Evolutionary conservation across 2,113 vertebrate genomes (phyloP).

Genomic region (Ivindomyrus marchei): DNA sequence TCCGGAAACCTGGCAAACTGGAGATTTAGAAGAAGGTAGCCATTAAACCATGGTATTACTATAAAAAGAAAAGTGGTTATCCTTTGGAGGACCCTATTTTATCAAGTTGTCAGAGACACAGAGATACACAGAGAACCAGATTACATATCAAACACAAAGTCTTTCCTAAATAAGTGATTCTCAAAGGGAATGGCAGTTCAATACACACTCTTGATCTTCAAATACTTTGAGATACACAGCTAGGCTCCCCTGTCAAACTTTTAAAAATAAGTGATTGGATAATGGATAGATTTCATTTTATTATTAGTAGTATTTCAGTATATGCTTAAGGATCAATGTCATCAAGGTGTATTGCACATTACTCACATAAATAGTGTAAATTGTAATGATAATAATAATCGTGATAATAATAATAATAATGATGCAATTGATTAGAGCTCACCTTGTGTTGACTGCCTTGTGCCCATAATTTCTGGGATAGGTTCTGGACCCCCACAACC

Average conservation of each 20-base stretch:
- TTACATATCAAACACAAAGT: conserved; percentile 4
- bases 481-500: background rate
- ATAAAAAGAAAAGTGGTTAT: background rate
- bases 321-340: background rate
- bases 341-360: background rate
- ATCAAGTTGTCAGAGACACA: background rate
- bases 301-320: background rate
- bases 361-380: background rate
- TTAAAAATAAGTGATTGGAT: background rate
- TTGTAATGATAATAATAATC: background rate
- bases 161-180: background rate
- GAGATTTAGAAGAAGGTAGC: background rate
- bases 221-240: background rate
- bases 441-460: background rate
- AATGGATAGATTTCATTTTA: background rate
- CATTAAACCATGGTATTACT: background rate
- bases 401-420: no score
- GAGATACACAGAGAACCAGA: background rate
- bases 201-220: background rate
- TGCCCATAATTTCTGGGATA: background rate
- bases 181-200: background rate
- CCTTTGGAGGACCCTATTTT: background rate
- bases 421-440: background rate
- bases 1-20: background rate
- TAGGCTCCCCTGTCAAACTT: background rate